These are phyloP conservation scores for Plotosus lineatus DNA, from an alignment of 2,113 vertebrate genomes.

Conservation along the genomic window DNA sequence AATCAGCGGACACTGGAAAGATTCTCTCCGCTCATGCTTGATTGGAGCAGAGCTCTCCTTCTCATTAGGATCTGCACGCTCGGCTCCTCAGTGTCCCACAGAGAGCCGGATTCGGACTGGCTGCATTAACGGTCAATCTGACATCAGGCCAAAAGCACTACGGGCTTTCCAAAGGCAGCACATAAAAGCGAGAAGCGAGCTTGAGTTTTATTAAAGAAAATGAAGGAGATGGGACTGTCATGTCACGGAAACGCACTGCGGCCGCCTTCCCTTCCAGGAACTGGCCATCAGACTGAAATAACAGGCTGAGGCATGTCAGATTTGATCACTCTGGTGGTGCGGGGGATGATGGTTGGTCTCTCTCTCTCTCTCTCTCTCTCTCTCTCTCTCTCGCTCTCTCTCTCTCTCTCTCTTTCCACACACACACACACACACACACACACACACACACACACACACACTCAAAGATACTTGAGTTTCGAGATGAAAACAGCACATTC, in stretches of 20 bases:
- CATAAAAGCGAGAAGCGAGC: slow-evolving; percentile 45
- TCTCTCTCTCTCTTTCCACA: background rate
- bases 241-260: slow-evolving; percentile 13
- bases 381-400: background rate
- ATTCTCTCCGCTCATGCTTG: slow-evolving; percentile 62
- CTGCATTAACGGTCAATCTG: slow-evolving; percentile 60
- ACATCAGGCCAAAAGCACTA: slow-evolving; percentile 58
- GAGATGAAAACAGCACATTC: slow-evolving; percentile 15
- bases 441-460: background rate
- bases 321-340: slow-evolving; percentile 33
- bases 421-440: slow-evolving; percentile 6
- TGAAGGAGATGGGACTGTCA: slow-evolving; percentile 56
- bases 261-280: slow-evolving; percentile 14
- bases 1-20: slow-evolving; percentile 55
- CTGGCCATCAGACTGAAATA: slow-evolving; percentile 53
- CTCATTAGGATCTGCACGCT: slow-evolving; percentile 59
- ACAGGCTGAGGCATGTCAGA: slow-evolving; percentile 52
- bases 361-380: slow-evolving; percentile 23
- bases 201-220: slow-evolving; percentile 65
- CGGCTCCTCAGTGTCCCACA: slow-evolving; percentile 59
- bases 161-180: slow-evolving; percentile 54
- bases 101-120: slow-evolving; percentile 53
- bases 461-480: background rate
- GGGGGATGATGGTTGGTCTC: slow-evolving; percentile 8
- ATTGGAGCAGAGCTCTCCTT: slow-evolving; percentile 52